A percentile compares a stretch with the other conserved stretches of the same genome.
Evolutionary conservation across 2,113 vertebrate genomes (phyloP).

Genomic region (Scolopax mira): DNA sequence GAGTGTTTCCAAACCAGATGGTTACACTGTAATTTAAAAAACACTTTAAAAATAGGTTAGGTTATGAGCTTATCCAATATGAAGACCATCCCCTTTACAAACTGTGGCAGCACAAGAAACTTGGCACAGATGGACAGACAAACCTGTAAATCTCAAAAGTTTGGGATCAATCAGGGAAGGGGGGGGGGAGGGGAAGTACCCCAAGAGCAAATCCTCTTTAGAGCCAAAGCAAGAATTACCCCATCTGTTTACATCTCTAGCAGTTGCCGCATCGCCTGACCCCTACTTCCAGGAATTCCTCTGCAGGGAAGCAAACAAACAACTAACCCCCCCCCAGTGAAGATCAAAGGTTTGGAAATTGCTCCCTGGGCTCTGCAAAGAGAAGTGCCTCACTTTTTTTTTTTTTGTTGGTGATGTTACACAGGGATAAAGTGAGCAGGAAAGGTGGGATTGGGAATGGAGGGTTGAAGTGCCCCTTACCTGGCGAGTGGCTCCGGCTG

Average conservation of each 20-base stretch:
- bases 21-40: neutral
- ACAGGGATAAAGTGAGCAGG: neutral
- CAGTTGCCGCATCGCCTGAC: neutral
- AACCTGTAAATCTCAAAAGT: neutral
- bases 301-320: neutral
- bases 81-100: neutral
- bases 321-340: rapidly evolving
- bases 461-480: neutral
- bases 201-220: neutral
- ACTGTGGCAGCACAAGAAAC: neutral
- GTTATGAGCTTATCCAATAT: neutral
- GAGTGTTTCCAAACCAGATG: neutral
- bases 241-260: neutral
- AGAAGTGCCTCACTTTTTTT: neutral
- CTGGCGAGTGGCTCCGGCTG: neutral
- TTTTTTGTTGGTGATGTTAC: rapidly evolving
- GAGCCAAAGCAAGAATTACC: neutral
- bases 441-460: rapidly evolving
- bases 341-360: neutral
- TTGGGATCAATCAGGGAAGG: neutral
- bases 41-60: neutral
- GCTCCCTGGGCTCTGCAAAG: neutral
- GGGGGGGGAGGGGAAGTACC: neutral
- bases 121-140: neutral
- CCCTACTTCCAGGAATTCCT: neutral